Evolutionary conservation across 1,140 invertebrate species (phyloP).

Genomic region (Bombus ignitus): DNA sequence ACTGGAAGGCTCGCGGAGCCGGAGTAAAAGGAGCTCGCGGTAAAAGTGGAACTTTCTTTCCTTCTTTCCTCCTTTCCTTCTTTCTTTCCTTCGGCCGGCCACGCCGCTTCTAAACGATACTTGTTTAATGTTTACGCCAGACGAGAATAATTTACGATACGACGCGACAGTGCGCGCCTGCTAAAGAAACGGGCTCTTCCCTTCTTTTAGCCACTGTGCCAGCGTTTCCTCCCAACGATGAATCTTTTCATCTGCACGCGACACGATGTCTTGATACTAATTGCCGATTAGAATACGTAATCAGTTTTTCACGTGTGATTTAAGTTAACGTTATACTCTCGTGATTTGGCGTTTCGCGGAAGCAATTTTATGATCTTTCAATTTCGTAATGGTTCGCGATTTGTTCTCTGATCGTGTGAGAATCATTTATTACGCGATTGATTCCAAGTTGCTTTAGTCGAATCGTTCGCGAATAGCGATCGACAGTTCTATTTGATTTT

Average conservation of each 20-base stretch:
- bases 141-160: constrained; percentile 42
- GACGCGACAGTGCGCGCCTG: not conserved
- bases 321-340: not conserved
- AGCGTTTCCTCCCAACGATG: not conserved
- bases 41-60: constrained; percentile 43
- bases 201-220: not conserved
- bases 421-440: not conserved
- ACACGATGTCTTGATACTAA: not conserved
- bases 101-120: constrained; percentile 2
- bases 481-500: too few relatives aligned
- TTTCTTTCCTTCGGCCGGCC: not conserved
- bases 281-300: not conserved
- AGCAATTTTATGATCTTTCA: not conserved
- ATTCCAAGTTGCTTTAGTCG: too few relatives aligned
- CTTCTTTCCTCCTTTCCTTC: not conserved
- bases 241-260: not conserved
- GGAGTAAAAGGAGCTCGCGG: constrained; percentile 11
- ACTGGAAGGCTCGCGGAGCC: not conserved
- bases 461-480: too few relatives aligned
- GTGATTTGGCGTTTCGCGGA: not conserved
- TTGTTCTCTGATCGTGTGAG: not conserved
- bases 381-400: not conserved
- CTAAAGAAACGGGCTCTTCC: not conserved
- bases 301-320: not conserved
- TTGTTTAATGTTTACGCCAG: constrained; percentile 47